Base-by-base conservation (phyloP, 2,888 invertebrate species). In the Microctonus hyperodae region DNA sequence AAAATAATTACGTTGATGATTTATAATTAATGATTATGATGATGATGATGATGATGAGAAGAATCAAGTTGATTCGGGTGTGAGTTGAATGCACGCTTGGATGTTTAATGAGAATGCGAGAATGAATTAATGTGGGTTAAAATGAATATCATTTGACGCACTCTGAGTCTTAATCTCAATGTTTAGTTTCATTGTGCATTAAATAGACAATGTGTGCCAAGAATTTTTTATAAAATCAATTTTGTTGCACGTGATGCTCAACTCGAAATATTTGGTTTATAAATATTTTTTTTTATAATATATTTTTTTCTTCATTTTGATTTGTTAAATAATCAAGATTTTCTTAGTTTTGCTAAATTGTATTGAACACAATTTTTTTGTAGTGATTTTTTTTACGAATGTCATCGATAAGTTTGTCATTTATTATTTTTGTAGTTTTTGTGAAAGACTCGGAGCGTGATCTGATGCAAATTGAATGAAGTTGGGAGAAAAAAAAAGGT, bases 371-470 rank as follows among this genome's bases (percentile, higher is more conserved):
- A n/a, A n/a, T n/a, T n/a, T n/a, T n/a, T n/a, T n/a, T n/a, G n/a
- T n/a, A n/a, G n/a, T n/a, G n/a, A n/a, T n/a, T 48, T 50, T 51
- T 31, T 64, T 57, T 48, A n/a, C 60, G 11, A 22, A 35, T 51
- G 7, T 5, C 28, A 57, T 58, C 22, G 20, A 40, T n/a, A 37
- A 33, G 20, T 37, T 53, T 59, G 33, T 66, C 40, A 35, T 48
- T 51, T 57, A 50, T 66, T 48, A 48, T 16, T 59, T 62, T 55
- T 64, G 60, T 62, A 44, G n/a, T 23, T 28, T 22, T 31, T 9
- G 53, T 10, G 51, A 28, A 57, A 61, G 40, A 66, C 71, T 75
- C 74, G 76, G 73, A 74, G 73, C 71, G 75, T 59, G 69, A 70
- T 65, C 69, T 72, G n/a, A n/a, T n/a, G n/a, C n/a, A n/a, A n/a